These are phyloP conservation scores for Sepiola atlantica DNA, from an alignment of 2,888 invertebrate species.

Conservation along the genomic window DNA sequence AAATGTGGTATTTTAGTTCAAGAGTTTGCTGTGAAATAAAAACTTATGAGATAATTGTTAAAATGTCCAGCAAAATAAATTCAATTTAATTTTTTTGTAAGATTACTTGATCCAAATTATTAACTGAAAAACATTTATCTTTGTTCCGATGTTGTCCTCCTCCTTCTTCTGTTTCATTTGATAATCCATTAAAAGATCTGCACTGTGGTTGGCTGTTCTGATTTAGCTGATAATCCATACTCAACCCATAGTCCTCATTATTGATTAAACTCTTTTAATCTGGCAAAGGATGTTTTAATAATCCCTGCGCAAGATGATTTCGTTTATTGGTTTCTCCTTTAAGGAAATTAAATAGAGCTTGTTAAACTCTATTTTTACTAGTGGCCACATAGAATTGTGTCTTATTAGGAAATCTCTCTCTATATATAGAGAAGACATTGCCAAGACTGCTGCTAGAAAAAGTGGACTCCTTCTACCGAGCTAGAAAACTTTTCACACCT, in stretches of 20 bases:
- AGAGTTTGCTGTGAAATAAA: not conserved
- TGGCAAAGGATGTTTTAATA: not conserved
- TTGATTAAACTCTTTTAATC: not conserved
- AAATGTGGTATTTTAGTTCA: not conserved
- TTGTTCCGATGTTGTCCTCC: not conserved
- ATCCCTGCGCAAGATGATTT: not conserved
- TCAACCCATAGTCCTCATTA: not conserved
- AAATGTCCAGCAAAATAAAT: not conserved
- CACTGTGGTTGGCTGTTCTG: not conserved
- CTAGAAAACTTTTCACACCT: no score
- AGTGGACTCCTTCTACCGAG: no score
- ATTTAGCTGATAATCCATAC: not conserved
- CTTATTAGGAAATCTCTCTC: not conserved
- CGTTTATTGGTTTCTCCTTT: not conserved
- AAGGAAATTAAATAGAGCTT: not conserved
- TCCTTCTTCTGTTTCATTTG: not conserved
- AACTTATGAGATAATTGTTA: not conserved
- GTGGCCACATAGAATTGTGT: not conserved
- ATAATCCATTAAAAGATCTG: not conserved
- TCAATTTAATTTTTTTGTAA: not conserved
- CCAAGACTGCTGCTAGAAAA: no score
- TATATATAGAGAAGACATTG: no score
- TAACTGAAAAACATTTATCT: not conserved
- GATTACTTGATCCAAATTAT: not conserved
- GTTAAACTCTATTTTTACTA: not conserved